Evolutionary conservation across 2,797 vertebrate species (phyloP), one percentile per base, ranked within the genome.

Genomic region (Loris lydekkerianus): DNA sequence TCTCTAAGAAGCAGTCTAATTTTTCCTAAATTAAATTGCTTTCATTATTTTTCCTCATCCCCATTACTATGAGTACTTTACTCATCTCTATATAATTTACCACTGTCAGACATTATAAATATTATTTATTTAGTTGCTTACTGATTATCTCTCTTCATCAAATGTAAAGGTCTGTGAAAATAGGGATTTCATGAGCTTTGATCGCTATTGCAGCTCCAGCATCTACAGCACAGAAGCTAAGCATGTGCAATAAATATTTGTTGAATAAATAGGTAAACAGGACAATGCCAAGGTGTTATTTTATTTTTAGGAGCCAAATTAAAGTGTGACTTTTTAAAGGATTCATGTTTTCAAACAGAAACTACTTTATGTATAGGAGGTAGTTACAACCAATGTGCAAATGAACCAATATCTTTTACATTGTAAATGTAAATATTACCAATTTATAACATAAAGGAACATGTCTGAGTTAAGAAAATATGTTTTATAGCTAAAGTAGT

Each of bases 341-440:
- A 69, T 10, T 4, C 1, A 56, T n/a, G 0, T 81, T 93, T 93
- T 75, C 2, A 93, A 82, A 76, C 4, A 65, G 21, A 21, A 75
- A n/a, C 23, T 91, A 61, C 40, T 87, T 86, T 95, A 76, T 81
- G 31, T 75, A 40, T 21, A 92, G 9, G 15, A 86, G 4, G 31
- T 91, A 78, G 27, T 83, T 78, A 95, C 31, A 69, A 53, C 4
- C 1, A 91, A 43, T 56, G 91, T 87, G 93, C 7, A 76, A 76
- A 88, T 46, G 29, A 91, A 11, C 2, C 34, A 86, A 63, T 84
- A 77, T 27, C 1, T 76, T 46, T 77, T 90, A 43, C 8, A 81
- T 90, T 58, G 91, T 95, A 46, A 93, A 73, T 6, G 56, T 37
- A 89, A 8, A 72, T 7, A 81, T 40, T 91, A 83, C 15, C 4